Percentiles rank a stretch among this genome's conserved stretches.
phyloP scores from a whole-genome alignment of 2,113 vertebrate genomes.

The Hymenochirus boettgeri region DNA sequence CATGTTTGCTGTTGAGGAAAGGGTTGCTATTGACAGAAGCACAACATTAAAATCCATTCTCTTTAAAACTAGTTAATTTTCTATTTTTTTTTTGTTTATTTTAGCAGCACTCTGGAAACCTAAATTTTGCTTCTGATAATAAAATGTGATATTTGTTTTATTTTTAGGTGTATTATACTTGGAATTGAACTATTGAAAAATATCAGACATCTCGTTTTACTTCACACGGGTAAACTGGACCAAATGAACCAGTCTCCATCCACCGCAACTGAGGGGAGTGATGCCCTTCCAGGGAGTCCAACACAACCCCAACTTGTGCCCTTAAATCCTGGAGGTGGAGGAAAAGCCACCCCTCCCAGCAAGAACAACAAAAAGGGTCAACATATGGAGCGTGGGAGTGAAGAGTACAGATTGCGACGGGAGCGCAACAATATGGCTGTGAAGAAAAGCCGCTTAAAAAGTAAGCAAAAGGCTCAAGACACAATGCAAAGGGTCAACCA shows the following conservation, averaged over 20 bases:
- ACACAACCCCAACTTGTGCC: conserved; percentile 81
- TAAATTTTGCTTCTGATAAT: too few species aligned
- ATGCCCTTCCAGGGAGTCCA: conserved; percentile 58
- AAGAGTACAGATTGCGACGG: conserved; percentile 87
- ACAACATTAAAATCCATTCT: too few species aligned
- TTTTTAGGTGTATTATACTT: background rate
- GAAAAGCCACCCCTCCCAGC: conserved; percentile 76
- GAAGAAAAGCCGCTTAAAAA: conserved; percentile 95
- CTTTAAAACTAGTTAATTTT: too few species aligned
- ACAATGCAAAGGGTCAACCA: conserved; percentile 92
- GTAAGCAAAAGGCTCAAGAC: conserved; percentile 96
- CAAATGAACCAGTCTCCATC: conserved; percentile 27
- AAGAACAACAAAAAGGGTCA: conserved; percentile 84
- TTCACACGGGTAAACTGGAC: background rate
- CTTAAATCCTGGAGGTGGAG: conserved; percentile 58
- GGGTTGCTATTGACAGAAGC: too few species aligned
- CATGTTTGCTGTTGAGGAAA: too few species aligned
- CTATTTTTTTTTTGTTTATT: too few species aligned
- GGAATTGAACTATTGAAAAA: background rate
- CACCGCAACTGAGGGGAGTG: conserved; percentile 12
- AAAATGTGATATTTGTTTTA: background rate
- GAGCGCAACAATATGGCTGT: conserved; percentile 97
- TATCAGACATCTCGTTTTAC: background rate
- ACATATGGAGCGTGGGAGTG: conserved; percentile 80
- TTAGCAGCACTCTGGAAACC: too few species aligned